These are phyloP conservation scores for Clavelina lepadiformis DNA, from an alignment of 23 tunicate species.

Conservation along the genomic window DNA sequence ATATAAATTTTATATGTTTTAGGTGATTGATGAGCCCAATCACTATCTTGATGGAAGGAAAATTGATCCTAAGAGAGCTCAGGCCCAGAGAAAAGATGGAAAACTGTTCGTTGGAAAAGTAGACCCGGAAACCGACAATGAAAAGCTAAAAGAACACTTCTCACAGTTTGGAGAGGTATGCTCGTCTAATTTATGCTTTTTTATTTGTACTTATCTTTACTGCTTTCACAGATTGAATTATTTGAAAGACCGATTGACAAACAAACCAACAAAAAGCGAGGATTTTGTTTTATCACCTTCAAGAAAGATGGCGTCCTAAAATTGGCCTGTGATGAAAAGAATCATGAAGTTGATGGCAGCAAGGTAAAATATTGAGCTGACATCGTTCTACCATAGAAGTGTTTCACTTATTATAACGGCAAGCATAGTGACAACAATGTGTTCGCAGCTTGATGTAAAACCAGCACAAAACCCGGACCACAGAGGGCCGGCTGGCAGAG, in stretches of 20 bases:
- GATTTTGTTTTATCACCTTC: constrained; percentile 91
- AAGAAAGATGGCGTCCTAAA: constrained; percentile 78
- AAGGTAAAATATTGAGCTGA: constrained; percentile 14
- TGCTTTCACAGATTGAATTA: constrained; percentile 50
- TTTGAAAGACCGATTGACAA: constrained; percentile 74
- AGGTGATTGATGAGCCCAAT: constrained; percentile 36
- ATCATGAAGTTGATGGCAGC: constrained; percentile 72
- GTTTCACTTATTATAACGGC: too few relatives aligned
- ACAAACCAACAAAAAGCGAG: constrained; percentile 39
- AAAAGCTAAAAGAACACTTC: constrained; percentile 66
- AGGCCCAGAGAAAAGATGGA: constrained; percentile 85
- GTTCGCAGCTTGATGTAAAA: constrained; percentile 61
- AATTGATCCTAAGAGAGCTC: constrained; percentile 93
- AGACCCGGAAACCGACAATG: constrained; percentile 78
- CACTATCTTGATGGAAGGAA: constrained; percentile 81
- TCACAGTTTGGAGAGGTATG: constrained; percentile 80
- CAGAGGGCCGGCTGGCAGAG: constrained; percentile 9
- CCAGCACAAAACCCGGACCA: constrained; percentile 35
- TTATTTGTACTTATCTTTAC: background rate
- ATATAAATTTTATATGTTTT: too few relatives aligned
- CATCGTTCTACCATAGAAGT: background rate
- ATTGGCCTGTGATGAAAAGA: constrained; percentile 28
- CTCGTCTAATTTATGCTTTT: background rate
- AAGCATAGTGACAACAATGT: too few relatives aligned
- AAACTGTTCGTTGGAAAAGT: constrained; percentile 98